Conservation (phyloP, 2,888 invertebrate genomes). For the Muschampia plurimacula region DNA sequence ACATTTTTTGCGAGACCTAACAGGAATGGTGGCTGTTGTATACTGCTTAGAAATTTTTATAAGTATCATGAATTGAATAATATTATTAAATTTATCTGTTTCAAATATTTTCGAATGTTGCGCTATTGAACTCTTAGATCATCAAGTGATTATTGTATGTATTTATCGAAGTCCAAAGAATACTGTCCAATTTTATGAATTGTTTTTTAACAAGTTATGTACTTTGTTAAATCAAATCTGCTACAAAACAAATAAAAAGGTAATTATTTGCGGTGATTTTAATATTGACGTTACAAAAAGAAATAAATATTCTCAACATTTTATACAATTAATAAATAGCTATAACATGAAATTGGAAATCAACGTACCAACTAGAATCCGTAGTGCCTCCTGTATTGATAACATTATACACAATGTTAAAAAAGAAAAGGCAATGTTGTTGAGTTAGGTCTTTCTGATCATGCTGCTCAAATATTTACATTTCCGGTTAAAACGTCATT, state of each 20-base stretch:
- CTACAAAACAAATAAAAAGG: constrained; percentile 22
- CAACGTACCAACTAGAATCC: background rate
- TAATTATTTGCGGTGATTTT: constrained; percentile 35
- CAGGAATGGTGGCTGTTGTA: constrained; percentile 41
- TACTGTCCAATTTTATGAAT: background rate
- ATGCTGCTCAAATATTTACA: constrained; percentile 1
- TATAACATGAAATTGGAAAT: background rate
- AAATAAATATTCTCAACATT: background rate
- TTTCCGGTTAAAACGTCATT: background rate
- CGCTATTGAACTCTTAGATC: constrained; percentile 35
- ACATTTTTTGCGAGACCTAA: constrained; percentile 24
- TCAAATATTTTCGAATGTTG: constrained; percentile 37
- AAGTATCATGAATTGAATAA: constrained; percentile 3
- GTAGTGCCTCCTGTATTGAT: background rate
- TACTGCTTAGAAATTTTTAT: constrained; percentile 15
- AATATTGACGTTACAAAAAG: constrained; percentile 32
- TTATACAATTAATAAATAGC: background rate
- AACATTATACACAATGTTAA: constrained; percentile 7
- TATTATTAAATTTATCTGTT: constrained; percentile 4
- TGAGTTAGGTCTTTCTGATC: constrained; percentile 2
- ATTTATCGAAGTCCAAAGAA: constrained; percentile 39
- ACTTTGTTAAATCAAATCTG: constrained; percentile 16
- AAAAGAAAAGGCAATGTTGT: background rate
- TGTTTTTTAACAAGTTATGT: constrained; percentile 24
- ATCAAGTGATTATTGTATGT: constrained; percentile 33